Percentiles rank a stretch among this genome's conserved stretches.
Evolutionary conservation across 2,888 invertebrate genomes (phyloP).

Genomic region (Drepanosiphum platanoidis): DNA sequence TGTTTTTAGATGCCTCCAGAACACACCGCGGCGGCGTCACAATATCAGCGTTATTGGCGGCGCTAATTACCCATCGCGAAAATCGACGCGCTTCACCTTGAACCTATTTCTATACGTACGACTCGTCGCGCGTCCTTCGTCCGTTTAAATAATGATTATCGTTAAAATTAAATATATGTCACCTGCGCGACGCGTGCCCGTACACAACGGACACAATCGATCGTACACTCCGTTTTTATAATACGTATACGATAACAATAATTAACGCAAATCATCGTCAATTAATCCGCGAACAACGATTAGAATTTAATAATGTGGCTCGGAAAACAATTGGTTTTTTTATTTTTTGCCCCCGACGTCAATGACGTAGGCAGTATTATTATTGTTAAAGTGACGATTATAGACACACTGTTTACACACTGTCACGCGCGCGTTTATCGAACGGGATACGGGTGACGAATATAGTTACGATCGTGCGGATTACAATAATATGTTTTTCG

Average conservation of each 20-base stretch:
- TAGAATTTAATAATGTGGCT: background rate
- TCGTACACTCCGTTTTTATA: no score
- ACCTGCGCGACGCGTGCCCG: background rate
- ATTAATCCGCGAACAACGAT: background rate
- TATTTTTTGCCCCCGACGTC: slow-evolving; percentile 1
- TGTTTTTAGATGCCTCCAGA: no score
- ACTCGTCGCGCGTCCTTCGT: slow-evolving; percentile 14
- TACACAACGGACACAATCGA: background rate
- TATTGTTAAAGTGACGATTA: background rate
- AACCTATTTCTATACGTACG: background rate
- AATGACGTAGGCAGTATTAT: background rate
- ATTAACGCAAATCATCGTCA: background rate
- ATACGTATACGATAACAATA: background rate
- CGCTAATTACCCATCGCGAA: background rate
- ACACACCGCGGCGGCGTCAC: background rate
- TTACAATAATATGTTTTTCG: background rate
- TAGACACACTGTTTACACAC: background rate
- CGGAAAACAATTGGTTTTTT: background rate
- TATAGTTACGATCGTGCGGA: background rate
- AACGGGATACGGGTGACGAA: background rate
- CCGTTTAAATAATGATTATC: background rate
- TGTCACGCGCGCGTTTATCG: background rate
- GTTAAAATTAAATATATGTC: background rate
- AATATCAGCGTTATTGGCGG: no score
- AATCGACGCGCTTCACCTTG: background rate